Evolutionary conservation across 2,888 invertebrate species (phyloP).

Genomic region (Chrysolina haemoptera): DNA sequence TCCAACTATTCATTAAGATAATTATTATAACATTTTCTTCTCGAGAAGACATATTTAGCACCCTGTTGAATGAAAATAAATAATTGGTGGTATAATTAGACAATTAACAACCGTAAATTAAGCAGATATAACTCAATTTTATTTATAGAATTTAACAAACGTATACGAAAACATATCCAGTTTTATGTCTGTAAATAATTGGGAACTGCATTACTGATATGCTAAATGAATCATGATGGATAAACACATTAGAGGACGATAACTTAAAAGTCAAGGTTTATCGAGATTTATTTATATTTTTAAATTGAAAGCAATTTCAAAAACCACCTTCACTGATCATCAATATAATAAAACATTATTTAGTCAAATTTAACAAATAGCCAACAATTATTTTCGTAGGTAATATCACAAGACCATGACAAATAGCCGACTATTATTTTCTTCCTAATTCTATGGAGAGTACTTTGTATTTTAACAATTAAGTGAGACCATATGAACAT

Average conservation of each 20-base stretch:
- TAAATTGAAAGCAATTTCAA: neutral
- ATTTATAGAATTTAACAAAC: slow-evolving; percentile 6
- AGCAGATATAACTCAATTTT: slow-evolving; percentile 1
- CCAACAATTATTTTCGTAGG: too few relatives aligned
- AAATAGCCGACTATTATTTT: too few relatives aligned
- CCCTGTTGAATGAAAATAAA: neutral
- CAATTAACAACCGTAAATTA: neutral
- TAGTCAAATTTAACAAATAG: too few relatives aligned
- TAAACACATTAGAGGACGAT: neutral
- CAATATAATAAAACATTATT: too few relatives aligned
- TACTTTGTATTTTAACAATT: too few relatives aligned
- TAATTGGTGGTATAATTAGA: slow-evolving; percentile 4
- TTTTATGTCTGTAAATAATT: neutral
- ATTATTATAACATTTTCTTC: neutral
- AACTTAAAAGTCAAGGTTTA: neutral
- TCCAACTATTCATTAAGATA: neutral
- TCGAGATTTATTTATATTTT: neutral
- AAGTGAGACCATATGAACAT: too few relatives aligned
- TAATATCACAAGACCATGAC: too few relatives aligned
- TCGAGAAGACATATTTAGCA: neutral
- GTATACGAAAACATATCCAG: slow-evolving; percentile 5
- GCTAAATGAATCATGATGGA: neutral
- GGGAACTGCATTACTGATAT: neutral
- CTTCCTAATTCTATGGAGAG: too few relatives aligned
- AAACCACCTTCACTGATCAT: too few relatives aligned